Evolutionary conservation across 2,888 invertebrate genomes (phyloP).

Genomic region (Hyppa rectilinea): DNA sequence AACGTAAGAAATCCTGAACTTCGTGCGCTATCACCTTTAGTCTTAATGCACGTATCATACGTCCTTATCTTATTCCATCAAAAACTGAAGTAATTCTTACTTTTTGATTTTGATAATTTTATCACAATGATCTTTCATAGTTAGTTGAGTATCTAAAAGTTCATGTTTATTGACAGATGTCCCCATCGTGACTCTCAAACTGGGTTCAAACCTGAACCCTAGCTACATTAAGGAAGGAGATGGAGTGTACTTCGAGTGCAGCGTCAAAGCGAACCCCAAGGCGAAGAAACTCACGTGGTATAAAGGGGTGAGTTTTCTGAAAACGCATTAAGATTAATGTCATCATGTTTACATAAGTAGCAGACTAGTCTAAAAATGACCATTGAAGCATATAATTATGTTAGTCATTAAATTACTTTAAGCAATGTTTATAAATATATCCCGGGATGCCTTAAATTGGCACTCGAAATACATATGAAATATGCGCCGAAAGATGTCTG

Average conservation of each 20-base stretch:
- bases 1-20: not conserved
- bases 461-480: not conserved
- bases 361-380: too few species aligned
- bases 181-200: slow-evolving; percentile 95
- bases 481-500: not conserved
- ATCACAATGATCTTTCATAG: too few species aligned
- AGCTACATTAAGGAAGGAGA: slow-evolving; percentile 96
- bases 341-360: too few species aligned
- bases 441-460: not conserved
- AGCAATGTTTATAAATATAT: too few species aligned
- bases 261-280: slow-evolving; percentile 96
- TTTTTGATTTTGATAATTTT: not conserved
- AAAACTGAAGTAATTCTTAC: not conserved
- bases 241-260: slow-evolving; percentile 97
- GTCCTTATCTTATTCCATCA: too few species aligned
- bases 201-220: slow-evolving; percentile 95
- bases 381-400: too few species aligned
- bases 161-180: slow-evolving; percentile 91
- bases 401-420: too few species aligned
- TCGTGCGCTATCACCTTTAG: not conserved
- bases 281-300: slow-evolving; percentile 95
- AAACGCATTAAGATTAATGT: not conserved
- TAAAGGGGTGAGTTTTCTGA: slow-evolving; percentile 91
- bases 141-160: too few species aligned
- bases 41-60: not conserved